Evolutionary conservation across 1,140 invertebrate species (phyloP), one percentile per base, ranked within the genome.

Genomic region (Lasioglossum albipes): DNA sequence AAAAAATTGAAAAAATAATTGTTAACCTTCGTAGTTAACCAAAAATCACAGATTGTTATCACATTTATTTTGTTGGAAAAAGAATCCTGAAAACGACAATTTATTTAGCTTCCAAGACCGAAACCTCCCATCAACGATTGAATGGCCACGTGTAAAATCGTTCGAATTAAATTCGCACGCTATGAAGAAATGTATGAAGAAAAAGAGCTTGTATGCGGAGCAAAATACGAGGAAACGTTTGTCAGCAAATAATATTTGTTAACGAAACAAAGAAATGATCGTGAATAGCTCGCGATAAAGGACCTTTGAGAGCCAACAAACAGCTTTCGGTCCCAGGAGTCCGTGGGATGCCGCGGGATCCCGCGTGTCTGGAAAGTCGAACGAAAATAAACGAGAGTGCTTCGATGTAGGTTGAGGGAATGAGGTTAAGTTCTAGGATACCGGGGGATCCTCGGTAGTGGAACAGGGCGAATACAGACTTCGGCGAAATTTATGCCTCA

Each of bases 391-490:
- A 83, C 68, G 85, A 73, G 78, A 75, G 77, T 74, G 71, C 65
- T 65, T 75, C 62, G 75, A 84, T 86, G 78, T 86, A 79, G 83
- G 72, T 84, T 82, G 82, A 82, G 84, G 75, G 82, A 87, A 87
- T 36, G 79, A 87, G 85, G 81, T 86, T 86, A 86, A 86, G 81
- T 87, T 86, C 84, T 79, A 83, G 84, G 77, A 83, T 87, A 87
- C 85, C 85, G 77, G 75, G 77, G 75, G 75, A 85, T 86, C 75
- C 73, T 78, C 61, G 84, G 65, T 41, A 49, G 81, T 69, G 71
- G 75, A 75, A 80, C 70, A 75, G 81, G 20, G 22, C 52, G 64
- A 75, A 36, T 66, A 74, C 61, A 67, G 77, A 72, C 75, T 49
- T 49, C 16, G 16, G 36, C 36, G 69, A 65, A 79, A 79, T 78